Conservation (phyloP, 2,888 invertebrate species). For the Nematopogon swammerdamellus region DNA sequence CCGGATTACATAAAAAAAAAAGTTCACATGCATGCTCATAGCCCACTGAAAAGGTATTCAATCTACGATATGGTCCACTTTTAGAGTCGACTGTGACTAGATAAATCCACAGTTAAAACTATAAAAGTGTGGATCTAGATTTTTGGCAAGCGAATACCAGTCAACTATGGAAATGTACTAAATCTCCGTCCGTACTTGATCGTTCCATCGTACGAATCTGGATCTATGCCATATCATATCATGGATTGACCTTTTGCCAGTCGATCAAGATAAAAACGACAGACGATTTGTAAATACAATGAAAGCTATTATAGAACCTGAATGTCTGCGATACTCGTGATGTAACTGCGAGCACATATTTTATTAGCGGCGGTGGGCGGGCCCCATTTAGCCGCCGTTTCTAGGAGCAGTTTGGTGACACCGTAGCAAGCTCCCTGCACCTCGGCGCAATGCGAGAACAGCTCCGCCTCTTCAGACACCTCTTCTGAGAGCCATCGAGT, state of each 20-base stretch:
- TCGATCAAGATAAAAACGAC: background rate
- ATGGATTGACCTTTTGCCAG: no score
- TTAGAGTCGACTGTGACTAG: no score
- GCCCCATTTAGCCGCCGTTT: conserved; percentile 48
- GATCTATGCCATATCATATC: no score
- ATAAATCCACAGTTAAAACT: no score
- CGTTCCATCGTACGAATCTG: no score
- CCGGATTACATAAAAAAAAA: no score
- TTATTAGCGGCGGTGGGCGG: conserved; percentile 11
- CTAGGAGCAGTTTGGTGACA: conserved; percentile 39
- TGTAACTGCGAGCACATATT: conserved; percentile 27
- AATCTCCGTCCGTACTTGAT: background rate
- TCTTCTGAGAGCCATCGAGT: conserved; percentile 54
- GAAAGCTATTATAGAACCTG: conserved; percentile 27
- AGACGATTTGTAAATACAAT: conserved; percentile 3
- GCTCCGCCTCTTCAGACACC: conserved; percentile 40
- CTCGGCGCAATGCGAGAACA: conserved; percentile 49
- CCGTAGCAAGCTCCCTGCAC: conserved; percentile 47
- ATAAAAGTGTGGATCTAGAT: no score
- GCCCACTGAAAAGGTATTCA: no score
- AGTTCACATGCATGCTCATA: no score
- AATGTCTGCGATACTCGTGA: conserved; percentile 49
- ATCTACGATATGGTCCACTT: no score
- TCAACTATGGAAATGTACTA: conserved; percentile 1
- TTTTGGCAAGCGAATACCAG: background rate